Evolutionary conservation across 2,888 invertebrate genomes (phyloP), one percentile per base, ranked within the genome.

Genomic region (Omphaloscelis lunosa): DNA sequence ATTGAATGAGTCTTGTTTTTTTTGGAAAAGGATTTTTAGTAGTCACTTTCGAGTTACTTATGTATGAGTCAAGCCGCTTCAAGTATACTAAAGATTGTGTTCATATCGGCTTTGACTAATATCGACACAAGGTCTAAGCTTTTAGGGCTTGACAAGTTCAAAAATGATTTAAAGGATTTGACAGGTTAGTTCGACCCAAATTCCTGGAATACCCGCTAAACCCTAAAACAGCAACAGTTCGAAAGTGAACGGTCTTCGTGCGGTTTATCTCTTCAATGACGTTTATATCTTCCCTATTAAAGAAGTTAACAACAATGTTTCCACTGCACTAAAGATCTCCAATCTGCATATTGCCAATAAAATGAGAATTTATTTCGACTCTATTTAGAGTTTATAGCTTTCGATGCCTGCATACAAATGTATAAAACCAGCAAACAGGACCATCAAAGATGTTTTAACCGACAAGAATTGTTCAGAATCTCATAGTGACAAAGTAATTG

Each of bases 1-100:
- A 96, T 96, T 95, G 95, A 95, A 94, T 93, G 92, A 88, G 92
- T 93, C 92, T 92, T 87, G 86, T 68, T 86, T 92, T 91, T 87
- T 81, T 80, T 72, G 79, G 79, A 80, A 80, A 81, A 70, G 78
- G 86, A 85, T 89, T 80, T 81, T 86, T 87, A 80, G 83, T 81
- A 82, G 75, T 79, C 58, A 72, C 84, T 86, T 89, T 86, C 76
- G 69, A 79, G 78, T 85, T 73, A 88, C 78, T 83, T 79, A 82
- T 80, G 74, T 85, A 75, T 79, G 66, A 76, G 72, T 75, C 59
- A 80, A 78, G 67, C 56, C 53, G 39, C 41, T 73, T 72, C 56
- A 70, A 69, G 69, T 70, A 75, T 77, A 65, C 56, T 79, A 56
- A 79, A 77, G 53, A 69, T 68, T 65, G 58, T 11, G 11, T 63